These are phyloP conservation scores for Drosophila meridiana DNA, from an alignment of 2,888 invertebrate species.

Conservation along the genomic window DNA sequence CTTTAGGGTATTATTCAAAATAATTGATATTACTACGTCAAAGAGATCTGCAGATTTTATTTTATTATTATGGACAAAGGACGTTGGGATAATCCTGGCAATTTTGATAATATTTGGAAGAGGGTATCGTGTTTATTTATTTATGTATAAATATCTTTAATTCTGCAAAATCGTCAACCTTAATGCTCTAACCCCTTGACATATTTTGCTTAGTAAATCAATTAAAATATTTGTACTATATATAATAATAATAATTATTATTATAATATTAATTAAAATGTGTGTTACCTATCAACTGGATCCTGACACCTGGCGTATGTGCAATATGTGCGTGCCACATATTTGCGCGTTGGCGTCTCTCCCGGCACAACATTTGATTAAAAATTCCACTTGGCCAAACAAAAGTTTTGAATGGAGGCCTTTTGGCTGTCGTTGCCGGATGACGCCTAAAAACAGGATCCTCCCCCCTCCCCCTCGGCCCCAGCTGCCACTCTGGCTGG, in stretches of 20 bases:
- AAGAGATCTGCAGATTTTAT: too few relatives aligned
- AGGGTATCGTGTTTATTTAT: too few relatives aligned
- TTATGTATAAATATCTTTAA: too few relatives aligned
- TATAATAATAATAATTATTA: conserved; percentile 6
- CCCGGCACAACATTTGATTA: conserved; percentile 46
- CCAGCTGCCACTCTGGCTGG: conserved; percentile 6
- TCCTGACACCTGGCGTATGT: conserved; percentile 24
- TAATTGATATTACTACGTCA: too few relatives aligned
- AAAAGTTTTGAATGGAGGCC: conserved; percentile 26
- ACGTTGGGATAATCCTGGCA: too few relatives aligned
- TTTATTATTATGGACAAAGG: too few relatives aligned
- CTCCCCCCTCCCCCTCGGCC: neutral
- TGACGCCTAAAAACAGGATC: conserved; percentile 7
- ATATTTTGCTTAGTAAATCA: conserved; percentile 1
- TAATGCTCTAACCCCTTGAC: neutral
- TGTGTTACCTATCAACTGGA: conserved; percentile 13
- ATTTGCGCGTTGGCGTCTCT: conserved; percentile 59
- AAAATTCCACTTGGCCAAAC: conserved; percentile 50
- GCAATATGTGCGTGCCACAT: conserved; percentile 43
- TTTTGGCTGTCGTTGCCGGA: conserved; percentile 11
- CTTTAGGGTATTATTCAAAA: too few relatives aligned
- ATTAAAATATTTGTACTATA: conserved; percentile 7
- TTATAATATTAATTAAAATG: conserved; percentile 26
- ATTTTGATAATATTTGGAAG: too few relatives aligned
- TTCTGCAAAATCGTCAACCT: neutral